These are phyloP conservation scores for Amblyopsis rosae DNA, from an alignment of 2,113 vertebrate species.

Conservation along the genomic window DNA sequence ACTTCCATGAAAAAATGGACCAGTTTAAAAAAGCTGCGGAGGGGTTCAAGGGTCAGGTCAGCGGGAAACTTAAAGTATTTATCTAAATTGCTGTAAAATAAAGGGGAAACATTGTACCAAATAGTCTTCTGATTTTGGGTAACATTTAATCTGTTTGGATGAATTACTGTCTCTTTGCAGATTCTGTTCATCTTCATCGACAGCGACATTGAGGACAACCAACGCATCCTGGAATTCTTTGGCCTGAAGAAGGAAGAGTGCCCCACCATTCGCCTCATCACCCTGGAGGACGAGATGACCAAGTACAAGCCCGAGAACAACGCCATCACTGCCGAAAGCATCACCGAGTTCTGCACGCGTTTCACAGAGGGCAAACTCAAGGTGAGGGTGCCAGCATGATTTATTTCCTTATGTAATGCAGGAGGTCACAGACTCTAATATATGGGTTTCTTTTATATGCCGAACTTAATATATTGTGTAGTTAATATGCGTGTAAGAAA, in stretches of 20 bases:
- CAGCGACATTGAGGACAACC: conserved; percentile 92
- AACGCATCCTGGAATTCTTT: conserved; percentile 97
- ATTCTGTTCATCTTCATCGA: conserved; percentile 99
- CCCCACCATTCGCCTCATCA: conserved; percentile 94
- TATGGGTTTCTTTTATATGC: too few relatives aligned
- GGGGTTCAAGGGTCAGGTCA: conserved; percentile 91
- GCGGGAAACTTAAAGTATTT: conserved; percentile 12
- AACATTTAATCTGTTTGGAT: not conserved
- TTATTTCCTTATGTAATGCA: too few relatives aligned
- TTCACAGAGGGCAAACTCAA: conserved; percentile 95
- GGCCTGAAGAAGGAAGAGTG: conserved; percentile 97
- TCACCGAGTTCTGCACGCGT: conserved; percentile 83
- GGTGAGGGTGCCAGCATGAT: conserved; percentile 66
- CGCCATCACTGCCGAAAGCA: conserved; percentile 86
- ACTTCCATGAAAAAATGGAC: conserved; percentile 88
- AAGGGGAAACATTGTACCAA: too few relatives aligned
- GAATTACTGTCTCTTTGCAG: conserved; percentile 60
- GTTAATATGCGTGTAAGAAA: too few relatives aligned
- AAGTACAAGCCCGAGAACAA: conserved; percentile 90
- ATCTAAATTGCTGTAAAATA: too few relatives aligned
- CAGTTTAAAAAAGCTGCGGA: conserved; percentile 89
- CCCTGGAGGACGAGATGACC: conserved; percentile 98
- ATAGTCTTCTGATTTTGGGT: not conserved
- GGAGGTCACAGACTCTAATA: too few relatives aligned
- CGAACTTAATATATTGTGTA: too few relatives aligned